Evolutionary conservation across 2,113 vertebrate species (phyloP).

Genomic region (Cnemophilus loriae): DNA sequence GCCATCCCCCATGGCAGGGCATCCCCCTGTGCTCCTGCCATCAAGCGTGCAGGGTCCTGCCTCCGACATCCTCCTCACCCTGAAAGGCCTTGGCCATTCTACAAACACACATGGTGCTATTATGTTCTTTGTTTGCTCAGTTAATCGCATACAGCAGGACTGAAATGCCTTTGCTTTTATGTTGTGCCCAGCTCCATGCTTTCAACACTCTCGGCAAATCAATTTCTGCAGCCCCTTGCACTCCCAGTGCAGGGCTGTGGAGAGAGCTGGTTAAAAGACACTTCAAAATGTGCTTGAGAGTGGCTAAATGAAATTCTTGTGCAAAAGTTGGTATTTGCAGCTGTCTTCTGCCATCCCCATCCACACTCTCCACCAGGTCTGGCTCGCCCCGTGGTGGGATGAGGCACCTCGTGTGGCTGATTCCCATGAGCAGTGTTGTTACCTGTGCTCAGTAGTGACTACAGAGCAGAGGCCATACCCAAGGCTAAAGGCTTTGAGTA

Average conservation of each 20-base stretch:
- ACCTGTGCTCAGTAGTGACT: background rate
- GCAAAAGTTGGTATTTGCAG: background rate
- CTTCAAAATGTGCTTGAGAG: background rate
- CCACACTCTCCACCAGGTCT: fast-evolving
- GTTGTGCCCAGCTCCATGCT: background rate
- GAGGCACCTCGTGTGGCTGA: background rate
- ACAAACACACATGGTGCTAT: constrained; percentile 59
- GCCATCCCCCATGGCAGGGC: background rate
- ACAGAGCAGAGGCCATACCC: background rate
- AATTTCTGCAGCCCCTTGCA: background rate
- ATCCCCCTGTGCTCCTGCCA: background rate
- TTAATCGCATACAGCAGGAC: background rate
- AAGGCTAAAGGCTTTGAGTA: background rate
- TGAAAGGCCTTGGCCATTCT: constrained; percentile 28
- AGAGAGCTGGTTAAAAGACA: background rate
- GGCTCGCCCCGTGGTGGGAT: background rate
- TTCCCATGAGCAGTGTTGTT: background rate
- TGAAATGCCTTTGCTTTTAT: background rate
- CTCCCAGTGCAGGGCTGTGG: background rate
- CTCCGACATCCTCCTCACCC: background rate
- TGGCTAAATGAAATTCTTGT: background rate
- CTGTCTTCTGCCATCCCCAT: background rate
- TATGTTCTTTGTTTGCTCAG: constrained; percentile 25
- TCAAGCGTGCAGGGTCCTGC: background rate
- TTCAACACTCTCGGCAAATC: background rate